Percentiles rank a stretch among this genome's conserved stretches.
Evolutionary conservation across 2,797 vertebrate genomes (phyloP).

Genomic region (Sebastes baramenuke): DNA sequence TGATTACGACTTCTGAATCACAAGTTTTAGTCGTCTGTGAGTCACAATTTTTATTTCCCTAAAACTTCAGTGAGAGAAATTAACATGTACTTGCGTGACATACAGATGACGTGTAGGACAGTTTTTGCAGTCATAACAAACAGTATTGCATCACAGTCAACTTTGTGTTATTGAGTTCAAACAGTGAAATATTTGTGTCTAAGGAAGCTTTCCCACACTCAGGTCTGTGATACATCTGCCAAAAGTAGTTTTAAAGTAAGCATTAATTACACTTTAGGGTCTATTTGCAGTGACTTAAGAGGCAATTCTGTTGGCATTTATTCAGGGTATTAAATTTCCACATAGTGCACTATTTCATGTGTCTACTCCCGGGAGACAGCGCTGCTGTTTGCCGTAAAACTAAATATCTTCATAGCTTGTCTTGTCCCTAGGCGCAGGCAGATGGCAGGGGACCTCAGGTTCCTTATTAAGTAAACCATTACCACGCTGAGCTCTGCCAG

Average conservation of each 20-base stretch:
- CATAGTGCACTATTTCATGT: constrained; percentile 1
- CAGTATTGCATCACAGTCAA: background rate
- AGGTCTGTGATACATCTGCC: background rate
- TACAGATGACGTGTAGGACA: background rate
- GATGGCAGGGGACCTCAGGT: constrained; percentile 49
- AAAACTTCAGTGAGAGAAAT: background rate
- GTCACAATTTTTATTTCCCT: constrained; percentile 2
- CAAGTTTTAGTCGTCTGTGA: background rate
- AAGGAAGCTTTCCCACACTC: background rate
- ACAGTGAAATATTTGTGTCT: background rate
- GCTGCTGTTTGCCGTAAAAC: constrained; percentile 14
- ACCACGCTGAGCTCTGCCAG: constrained; percentile 38
- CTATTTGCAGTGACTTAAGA: background rate
- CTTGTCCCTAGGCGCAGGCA: constrained; percentile 42
- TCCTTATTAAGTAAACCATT: constrained; percentile 81
- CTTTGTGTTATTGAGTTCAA: background rate
- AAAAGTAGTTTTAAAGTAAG: background rate
- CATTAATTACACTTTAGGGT: background rate
- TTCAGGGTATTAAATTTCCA: background rate
- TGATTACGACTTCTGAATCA: constrained; percentile 15
- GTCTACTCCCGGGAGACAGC: background rate
- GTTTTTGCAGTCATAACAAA: background rate
- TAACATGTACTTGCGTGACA: background rate
- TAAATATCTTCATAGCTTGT: constrained; percentile 27
- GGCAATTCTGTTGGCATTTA: background rate